A percentile compares a stretch with the other conserved stretches of the same genome.
phyloP scores from a whole-genome alignment of 2,797 vertebrate genomes.

The Malacoraja senta region DNA sequence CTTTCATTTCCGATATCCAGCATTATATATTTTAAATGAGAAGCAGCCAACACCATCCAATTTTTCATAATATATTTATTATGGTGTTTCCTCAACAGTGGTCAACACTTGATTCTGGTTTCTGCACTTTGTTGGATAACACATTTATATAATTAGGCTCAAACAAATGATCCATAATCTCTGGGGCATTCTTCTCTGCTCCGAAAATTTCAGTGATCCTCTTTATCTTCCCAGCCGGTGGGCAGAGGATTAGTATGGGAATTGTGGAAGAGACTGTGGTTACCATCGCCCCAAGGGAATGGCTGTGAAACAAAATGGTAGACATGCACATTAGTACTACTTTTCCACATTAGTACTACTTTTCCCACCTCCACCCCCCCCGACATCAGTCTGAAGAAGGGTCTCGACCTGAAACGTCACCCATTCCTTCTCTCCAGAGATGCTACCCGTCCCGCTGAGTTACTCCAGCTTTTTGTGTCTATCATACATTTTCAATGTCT shows the following conservation, averaged over 20 bases:
- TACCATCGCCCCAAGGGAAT: constrained; percentile 93
- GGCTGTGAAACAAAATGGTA: constrained; percentile 60
- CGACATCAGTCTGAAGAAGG: too few species aligned
- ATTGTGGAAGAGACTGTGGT: constrained; percentile 83
- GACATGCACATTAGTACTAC: background rate
- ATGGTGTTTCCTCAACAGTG: background rate
- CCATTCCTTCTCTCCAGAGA: too few species aligned
- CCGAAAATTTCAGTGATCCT: constrained; percentile 53
- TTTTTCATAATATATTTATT: constrained; percentile 23
- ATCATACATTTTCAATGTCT: background rate
- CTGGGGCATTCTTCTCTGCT: constrained; percentile 47
- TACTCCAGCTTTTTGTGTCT: too few species aligned
- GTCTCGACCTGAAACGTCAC: too few species aligned
- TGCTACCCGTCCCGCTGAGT: too few species aligned
- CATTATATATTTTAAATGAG: background rate
- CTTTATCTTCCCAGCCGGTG: constrained; percentile 73
- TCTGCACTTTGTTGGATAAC: background rate
- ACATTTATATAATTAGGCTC: background rate
- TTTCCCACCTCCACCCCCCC: too few species aligned
- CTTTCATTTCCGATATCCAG: background rate
- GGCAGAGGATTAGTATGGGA: constrained; percentile 76
- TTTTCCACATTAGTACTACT: background rate
- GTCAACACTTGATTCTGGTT: background rate
- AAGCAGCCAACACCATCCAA: background rate
- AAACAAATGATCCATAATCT: background rate